Evolutionary conservation across 2,797 vertebrate genomes (phyloP).

Genomic region (Sebastes baramenuke): DNA sequence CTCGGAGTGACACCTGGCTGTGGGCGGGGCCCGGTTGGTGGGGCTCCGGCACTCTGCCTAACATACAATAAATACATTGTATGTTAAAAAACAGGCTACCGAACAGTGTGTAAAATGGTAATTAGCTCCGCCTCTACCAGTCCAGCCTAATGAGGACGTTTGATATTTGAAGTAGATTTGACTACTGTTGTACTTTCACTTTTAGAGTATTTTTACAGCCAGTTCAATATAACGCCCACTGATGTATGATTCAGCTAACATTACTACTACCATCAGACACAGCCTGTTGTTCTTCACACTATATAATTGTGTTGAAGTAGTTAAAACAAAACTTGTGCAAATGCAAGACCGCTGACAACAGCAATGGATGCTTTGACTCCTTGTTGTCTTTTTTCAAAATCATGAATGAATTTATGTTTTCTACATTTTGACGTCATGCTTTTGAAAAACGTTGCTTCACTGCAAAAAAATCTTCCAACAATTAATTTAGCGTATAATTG

Average conservation of each 20-base stretch:
- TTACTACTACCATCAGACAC: neutral
- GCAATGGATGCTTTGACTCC: too few species aligned
- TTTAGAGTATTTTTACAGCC: neutral
- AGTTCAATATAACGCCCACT: neutral
- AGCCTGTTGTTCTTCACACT: neutral
- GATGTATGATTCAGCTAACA: too few species aligned
- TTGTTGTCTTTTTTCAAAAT: neutral
- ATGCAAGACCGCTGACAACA: too few species aligned
- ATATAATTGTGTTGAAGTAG: neutral
- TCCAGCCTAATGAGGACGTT: neutral
- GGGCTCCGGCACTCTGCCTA: slow-evolving; percentile 86
- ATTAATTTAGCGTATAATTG: neutral
- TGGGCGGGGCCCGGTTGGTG: slow-evolving; percentile 73
- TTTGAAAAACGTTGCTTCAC: too few species aligned
- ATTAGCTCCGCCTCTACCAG: neutral
- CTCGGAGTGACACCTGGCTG: slow-evolving; percentile 84
- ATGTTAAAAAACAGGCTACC: neutral
- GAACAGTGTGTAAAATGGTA: neutral
- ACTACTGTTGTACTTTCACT: neutral
- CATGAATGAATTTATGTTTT: neutral
- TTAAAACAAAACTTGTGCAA: neutral
- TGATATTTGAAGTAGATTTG: neutral
- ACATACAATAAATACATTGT: neutral
- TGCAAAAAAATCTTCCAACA: neutral
- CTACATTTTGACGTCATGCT: too few species aligned